A percentile compares a stretch with the other conserved stretches of the same genome.
These are phyloP conservation scores for Oncorhynchus nerka DNA, from an alignment of 2,113 vertebrate genomes.

Conservation along the genomic window DNA sequence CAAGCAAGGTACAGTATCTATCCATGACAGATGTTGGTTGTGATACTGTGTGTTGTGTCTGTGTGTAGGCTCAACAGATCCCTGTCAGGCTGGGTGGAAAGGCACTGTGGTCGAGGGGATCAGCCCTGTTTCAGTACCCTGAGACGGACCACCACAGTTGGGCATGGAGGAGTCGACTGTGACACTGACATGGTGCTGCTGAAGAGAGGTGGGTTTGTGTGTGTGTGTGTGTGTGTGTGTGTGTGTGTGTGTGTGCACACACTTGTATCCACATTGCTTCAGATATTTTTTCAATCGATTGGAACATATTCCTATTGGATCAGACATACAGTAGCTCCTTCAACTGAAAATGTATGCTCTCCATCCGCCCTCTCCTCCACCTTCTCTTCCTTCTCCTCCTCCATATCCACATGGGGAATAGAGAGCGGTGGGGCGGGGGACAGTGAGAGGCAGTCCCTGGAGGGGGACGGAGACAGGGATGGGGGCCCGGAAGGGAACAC, in stretches of 20 bases:
- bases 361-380: background rate
- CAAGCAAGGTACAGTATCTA: background rate
- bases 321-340: conserved; percentile 3
- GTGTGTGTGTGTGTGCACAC: background rate
- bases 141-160: conserved; percentile 59
- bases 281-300: background rate
- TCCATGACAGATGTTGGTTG: background rate
- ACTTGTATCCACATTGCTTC: background rate
- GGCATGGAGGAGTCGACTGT: conserved; percentile 54
- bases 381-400: background rate
- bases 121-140: conserved; percentile 63
- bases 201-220: conserved; percentile 64
- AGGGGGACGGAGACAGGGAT: conserved; percentile 52
- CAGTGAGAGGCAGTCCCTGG: conserved; percentile 49
- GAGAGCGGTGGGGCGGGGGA: conserved; percentile 63
- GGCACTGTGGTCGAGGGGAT: conserved; percentile 53
- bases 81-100: conserved; percentile 69
- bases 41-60: conserved; percentile 2
- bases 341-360: background rate
- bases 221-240: background rate
- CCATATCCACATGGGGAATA: conserved; percentile 39
- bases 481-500: conserved; percentile 9
- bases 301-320: background rate
- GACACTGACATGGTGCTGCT: conserved; percentile 73
- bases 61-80: conserved; percentile 71